Evolutionary conservation across 2,888 invertebrate genomes (phyloP).

Genomic region (Agonopterix heracliana): DNA sequence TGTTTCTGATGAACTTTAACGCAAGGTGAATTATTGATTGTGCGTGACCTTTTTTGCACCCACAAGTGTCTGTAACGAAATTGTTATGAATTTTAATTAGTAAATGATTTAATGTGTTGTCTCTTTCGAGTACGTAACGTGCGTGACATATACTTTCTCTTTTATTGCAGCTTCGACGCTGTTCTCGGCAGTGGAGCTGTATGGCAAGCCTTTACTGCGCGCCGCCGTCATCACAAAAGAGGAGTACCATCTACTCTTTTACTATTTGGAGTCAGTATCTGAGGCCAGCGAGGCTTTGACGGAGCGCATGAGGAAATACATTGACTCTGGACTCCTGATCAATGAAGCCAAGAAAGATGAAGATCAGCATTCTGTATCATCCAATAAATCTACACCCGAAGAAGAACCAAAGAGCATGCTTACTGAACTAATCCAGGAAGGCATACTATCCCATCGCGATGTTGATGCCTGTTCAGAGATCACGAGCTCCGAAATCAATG

Average conservation of each 20-base stretch:
- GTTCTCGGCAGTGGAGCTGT: conserved; percentile 78
- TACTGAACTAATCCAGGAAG: conserved; percentile 64
- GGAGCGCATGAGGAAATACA: conserved; percentile 67
- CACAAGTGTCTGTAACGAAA: neutral
- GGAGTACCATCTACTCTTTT: conserved; percentile 73
- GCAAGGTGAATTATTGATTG: conserved; percentile 42
- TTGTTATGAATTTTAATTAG: neutral
- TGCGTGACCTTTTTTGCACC: neutral
- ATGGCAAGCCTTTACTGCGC: conserved; percentile 76
- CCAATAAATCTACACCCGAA: conserved; percentile 31
- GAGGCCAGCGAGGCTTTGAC: conserved; percentile 66
- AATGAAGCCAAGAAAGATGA: conserved; percentile 38
- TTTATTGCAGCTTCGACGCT: conserved; percentile 71
- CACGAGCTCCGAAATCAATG: conserved; percentile 50
- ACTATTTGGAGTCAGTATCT: conserved; percentile 68
- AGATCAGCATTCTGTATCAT: conserved; percentile 28
- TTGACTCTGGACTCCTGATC: conserved; percentile 65
- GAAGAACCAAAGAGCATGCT: conserved; percentile 59
- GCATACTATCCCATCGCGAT: conserved; percentile 61
- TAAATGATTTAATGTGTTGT: neutral
- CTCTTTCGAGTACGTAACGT: neutral
- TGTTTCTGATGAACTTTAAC: conserved; percentile 39
- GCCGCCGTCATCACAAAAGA: conserved; percentile 69
- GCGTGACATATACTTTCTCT: conserved; percentile 13
- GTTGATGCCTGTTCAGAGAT: conserved; percentile 60